Base-by-base conservation (phyloP, 2,888 invertebrate species). In the Drosophila incognita region DNA sequence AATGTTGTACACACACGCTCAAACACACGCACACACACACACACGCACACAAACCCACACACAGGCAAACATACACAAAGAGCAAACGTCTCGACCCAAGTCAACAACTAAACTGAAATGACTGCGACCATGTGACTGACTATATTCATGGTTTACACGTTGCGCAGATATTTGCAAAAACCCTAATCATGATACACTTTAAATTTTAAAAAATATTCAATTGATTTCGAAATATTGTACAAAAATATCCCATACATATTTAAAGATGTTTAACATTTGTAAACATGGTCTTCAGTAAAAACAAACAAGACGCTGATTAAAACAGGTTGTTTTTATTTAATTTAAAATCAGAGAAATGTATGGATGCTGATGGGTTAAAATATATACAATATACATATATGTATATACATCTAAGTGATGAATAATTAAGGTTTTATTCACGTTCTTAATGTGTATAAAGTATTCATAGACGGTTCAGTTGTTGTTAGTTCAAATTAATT, bases 91-190 rank as follows among this genome's bases (percentile, higher is more conserved):
- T 54, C 79, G 36, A 60, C 46, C 40, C 70, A 60, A 76, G 72
- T 77, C 76, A 78, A 76, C 76, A 80, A 54, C 67, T 65, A 76
- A 76, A 71, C 76, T 46, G 65, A 63, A 70, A 64, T 56, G 64
- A 61, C 79, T 58, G 52, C 59, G 31, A 8, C 74, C 60, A 69
- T 74, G 35, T 36, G 35, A 21, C 54, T 36, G 27, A 33, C 51
- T 29, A 59, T 40, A 42, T 46, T 51, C 21, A 35, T 31, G 40
- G 75, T 76, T 68, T 52, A 77, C 60, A 48, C 67, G 76, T 2
- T 6, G 15, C 40, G 11, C 36, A 53, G 21, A 42, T 36, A 51
- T 27, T 48, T 51, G n/a, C 27, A 42, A 48, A 35, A 36, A 36
- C 13, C 6, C 49, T 7, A 10, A 65, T 78, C 67, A 21, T 24